Evolutionary conservation across 2,797 vertebrate genomes (phyloP).

Genomic region (Schizothorax lantsangensis): DNA sequence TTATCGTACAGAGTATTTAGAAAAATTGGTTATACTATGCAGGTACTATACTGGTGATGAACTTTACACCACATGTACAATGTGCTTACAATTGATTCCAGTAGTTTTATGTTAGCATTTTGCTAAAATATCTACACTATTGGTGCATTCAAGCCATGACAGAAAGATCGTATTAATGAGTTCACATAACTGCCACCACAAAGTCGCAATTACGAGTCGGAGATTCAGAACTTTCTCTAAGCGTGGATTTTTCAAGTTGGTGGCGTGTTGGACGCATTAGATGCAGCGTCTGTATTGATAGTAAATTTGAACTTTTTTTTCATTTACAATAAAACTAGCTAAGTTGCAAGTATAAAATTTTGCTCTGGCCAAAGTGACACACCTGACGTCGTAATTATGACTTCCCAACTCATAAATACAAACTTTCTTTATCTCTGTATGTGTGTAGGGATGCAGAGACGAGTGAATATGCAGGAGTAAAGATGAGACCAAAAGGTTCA

Average conservation of each 20-base stretch:
- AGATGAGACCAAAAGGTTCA: conserved; percentile 69
- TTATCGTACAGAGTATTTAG: too few relatives aligned
- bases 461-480: conserved; percentile 59
- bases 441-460: conserved; percentile 77
- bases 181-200: too few relatives aligned
- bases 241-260: neutral
- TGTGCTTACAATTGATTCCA: too few relatives aligned
- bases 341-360: neutral
- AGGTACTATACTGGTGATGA: too few relatives aligned
- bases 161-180: neutral
- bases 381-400: too few relatives aligned
- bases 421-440: neutral
- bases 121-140: neutral
- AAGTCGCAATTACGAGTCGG: too few relatives aligned
- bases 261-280: neutral
- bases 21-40: neutral
- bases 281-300: too few relatives aligned
- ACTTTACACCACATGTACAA: neutral
- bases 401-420: neutral
- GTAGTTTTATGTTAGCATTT: neutral
- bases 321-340: too few relatives aligned
- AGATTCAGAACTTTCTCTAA: too few relatives aligned
- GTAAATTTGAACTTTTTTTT: too few relatives aligned
- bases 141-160: neutral
- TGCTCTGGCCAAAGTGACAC: too few relatives aligned